A percentile compares a stretch with the other conserved stretches of the same genome.
Evolutionary conservation across 2,113 vertebrate species (phyloP).

Genomic region (Chaetodon auriga): DNA sequence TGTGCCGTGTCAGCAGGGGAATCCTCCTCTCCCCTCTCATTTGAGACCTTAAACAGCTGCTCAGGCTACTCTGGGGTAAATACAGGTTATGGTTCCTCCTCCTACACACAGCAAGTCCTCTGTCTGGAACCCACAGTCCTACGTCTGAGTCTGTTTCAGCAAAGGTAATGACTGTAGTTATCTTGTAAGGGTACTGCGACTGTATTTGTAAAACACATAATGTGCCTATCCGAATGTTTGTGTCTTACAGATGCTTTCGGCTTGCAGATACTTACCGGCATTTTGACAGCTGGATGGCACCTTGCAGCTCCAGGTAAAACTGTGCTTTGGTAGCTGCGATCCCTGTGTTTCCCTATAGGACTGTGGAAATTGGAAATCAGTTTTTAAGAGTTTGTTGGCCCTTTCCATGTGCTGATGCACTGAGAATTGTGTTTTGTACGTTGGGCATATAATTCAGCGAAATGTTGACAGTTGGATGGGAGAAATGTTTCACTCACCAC

Average conservation of each 20-base stretch:
- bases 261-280: conserved; percentile 12
- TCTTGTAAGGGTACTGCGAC: background rate
- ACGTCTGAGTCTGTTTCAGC: conserved; percentile 6
- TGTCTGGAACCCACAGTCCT: background rate
- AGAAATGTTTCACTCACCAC: conserved; percentile 13
- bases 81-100: conserved; percentile 40
- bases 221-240: background rate
- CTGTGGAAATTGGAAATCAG: background rate
- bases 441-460: conserved; percentile 24
- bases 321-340: conserved; percentile 11
- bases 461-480: conserved; percentile 29
- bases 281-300: conserved; percentile 28
- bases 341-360: conserved; percentile 1
- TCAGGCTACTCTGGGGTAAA: conserved; percentile 31
- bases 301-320: conserved; percentile 26
- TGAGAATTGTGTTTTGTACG: conserved; percentile 1
- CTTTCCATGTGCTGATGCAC: background rate
- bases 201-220: conserved; percentile 32
- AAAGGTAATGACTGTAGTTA: conserved; percentile 22
- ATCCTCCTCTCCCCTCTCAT: conserved; percentile 59
- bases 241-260: conserved; percentile 23
- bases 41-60: conserved; percentile 70
- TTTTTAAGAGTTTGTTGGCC: conserved; percentile 6
- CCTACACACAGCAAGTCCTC: conserved; percentile 51
- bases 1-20: conserved; percentile 73